Evolutionary conservation across 2,113 vertebrate genomes (phyloP), one percentile per base, ranked within the genome.

Genomic region (Paradisaea rubra): DNA sequence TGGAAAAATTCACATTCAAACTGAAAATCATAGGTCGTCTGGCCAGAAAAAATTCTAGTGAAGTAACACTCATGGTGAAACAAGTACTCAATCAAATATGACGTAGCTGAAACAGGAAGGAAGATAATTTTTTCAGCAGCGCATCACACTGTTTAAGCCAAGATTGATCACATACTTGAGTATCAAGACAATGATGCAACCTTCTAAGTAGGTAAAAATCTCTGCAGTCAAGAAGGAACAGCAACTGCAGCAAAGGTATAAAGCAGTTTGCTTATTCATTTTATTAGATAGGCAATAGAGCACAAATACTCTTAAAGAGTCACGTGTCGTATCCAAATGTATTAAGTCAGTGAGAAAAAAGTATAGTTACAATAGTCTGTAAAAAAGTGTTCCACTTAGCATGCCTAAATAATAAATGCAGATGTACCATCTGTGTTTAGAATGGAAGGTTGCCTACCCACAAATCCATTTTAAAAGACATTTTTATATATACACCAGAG

Each of bases 321-420:
- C 41, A 52, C 27, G 56, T 11, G 6, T 80, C 24, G 8, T 88
- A 65, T 71, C 60, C 27, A 84, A 89, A 84, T 87, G 50, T 73
- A 82, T 35, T 88, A 93, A 81, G 42, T 89, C 74, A 69, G 60
- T 94, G 44, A 77, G 52, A 60, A 79, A 41, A 86, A 61, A 27
- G n/a, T 44, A 41, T 59, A 41, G 41, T 83, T 92, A 85, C 66
- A 89, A 88, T 68, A 81, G 21, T 11, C 52, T 90, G 68, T 76
- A 66, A 66, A 92, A 82, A 70, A 44, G 3, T 65, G 7, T 94
- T 92, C 70, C 78, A 78, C 88, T 95, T 95, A 81, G 53, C 28
- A 37, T 77, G 71, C 71, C 66, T 84, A 83, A 95, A 92, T 87
- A 91, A 84, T 86, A 95, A 89, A 92, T 89, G 78, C 68, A 81